A percentile compares a stretch with the other conserved stretches of the same genome.
phyloP scores from a whole-genome alignment of 2,888 invertebrate species.

The Danaus chrysippus region DNA sequence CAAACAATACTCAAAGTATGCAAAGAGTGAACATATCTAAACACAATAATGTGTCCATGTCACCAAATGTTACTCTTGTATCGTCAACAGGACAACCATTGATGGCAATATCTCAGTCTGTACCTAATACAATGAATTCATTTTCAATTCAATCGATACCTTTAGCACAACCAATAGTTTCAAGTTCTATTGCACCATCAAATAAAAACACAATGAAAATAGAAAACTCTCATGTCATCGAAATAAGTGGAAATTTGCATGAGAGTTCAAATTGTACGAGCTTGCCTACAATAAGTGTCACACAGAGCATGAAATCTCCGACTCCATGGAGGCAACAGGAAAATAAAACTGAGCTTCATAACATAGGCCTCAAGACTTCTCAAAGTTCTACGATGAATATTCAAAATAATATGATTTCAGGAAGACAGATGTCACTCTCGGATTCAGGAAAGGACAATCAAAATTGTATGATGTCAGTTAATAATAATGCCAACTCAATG shows the following conservation, averaged over 20 bases:
- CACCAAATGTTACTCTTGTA: slow-evolving; percentile 68
- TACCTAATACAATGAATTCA: slow-evolving; percentile 58
- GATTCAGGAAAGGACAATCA: slow-evolving; percentile 64
- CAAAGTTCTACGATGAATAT: slow-evolving; percentile 54
- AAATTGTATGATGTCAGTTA: slow-evolving; percentile 60
- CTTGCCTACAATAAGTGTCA: slow-evolving; percentile 69
- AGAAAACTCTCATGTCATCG: slow-evolving; percentile 70
- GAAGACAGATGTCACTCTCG: slow-evolving; percentile 51
- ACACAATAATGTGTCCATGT: slow-evolving; percentile 60
- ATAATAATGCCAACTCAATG: slow-evolving; percentile 49
- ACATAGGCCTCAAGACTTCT: slow-evolving; percentile 53
- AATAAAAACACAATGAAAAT: slow-evolving; percentile 61
- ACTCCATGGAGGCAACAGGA: slow-evolving; percentile 71
- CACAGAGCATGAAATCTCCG: slow-evolving; percentile 70
- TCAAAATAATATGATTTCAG: slow-evolving; percentile 49
- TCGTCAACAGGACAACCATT: slow-evolving; percentile 71
- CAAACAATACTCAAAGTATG: slow-evolving; percentile 58
- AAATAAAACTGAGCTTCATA: slow-evolving; percentile 62
- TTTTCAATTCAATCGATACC: slow-evolving; percentile 71
- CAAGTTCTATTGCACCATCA: slow-evolving; percentile 66
- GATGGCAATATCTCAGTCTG: slow-evolving; percentile 71
- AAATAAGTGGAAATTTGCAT: slow-evolving; percentile 71
- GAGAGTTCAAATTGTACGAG: slow-evolving; percentile 55
- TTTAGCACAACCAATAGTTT: slow-evolving; percentile 71
- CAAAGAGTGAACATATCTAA: slow-evolving; percentile 60